phyloP scores from a whole-genome alignment of 2,888 invertebrate species.

The Neoscelio sp. region DNA sequence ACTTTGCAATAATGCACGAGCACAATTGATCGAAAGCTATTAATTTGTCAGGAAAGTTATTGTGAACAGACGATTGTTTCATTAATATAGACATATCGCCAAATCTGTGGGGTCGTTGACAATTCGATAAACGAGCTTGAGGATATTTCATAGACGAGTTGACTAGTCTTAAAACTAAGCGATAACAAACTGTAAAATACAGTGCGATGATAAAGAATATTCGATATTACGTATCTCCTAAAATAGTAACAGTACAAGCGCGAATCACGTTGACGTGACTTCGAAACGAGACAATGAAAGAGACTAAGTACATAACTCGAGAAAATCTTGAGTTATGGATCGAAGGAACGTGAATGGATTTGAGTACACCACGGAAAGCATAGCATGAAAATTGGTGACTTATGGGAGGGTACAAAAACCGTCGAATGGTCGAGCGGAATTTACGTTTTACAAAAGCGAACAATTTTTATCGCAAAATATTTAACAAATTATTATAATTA shows the following conservation, averaged over 20 bases:
- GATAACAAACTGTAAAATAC: conserved; percentile 12
- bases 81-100: neutral
- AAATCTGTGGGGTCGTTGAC: conserved; percentile 1
- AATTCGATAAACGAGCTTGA: too few species aligned
- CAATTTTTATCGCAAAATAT: too few species aligned
- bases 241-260: conserved; percentile 33
- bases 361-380: neutral
- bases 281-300: conserved; percentile 30
- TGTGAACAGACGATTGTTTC: neutral
- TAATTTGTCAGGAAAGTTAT: neutral
- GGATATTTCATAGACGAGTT: neutral
- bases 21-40: too few species aligned
- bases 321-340: conserved; percentile 44
- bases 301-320: conserved; percentile 28
- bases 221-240: conserved; percentile 4
- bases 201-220: conserved; percentile 12
- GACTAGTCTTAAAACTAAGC: conserved; percentile 16
- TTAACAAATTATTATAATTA: too few species aligned
- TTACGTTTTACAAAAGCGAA: too few species aligned
- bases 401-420: conserved; percentile 15
- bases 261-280: conserved; percentile 21
- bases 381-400: conserved; percentile 47
- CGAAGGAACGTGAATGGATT: conserved; percentile 46
- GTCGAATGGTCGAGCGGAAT: conserved; percentile 16
- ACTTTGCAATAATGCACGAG: too few species aligned